A percentile compares a stretch with the other conserved stretches of the same genome.
Evolutionary conservation across 2,113 vertebrate genomes (phyloP).

Genomic region (Colaptes auratus): DNA sequence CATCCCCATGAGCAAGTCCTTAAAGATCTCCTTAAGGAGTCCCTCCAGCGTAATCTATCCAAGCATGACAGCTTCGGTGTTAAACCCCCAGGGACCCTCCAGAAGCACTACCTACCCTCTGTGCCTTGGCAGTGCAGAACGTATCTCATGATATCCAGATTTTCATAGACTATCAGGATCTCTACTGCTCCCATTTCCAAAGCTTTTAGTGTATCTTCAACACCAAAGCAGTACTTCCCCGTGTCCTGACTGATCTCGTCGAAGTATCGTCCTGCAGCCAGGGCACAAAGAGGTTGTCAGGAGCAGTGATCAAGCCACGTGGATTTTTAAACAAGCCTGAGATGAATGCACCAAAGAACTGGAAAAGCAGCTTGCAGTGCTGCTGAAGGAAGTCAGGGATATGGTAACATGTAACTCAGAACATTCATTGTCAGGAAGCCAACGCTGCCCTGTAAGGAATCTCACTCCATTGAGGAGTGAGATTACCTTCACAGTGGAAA

Average conservation of each 20-base stretch:
- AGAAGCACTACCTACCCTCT: constrained; percentile 78
- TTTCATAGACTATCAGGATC: constrained; percentile 99
- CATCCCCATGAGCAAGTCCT: neutral
- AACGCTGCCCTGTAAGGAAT: neutral
- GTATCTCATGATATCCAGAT: constrained; percentile 99
- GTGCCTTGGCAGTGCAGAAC: constrained; percentile 95
- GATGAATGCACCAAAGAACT: neutral
- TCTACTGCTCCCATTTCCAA: constrained; percentile 99
- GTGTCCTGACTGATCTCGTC: constrained; percentile 99
- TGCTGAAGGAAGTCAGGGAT: neutral
- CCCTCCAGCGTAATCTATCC: neutral
- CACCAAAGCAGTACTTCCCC: constrained; percentile 98
- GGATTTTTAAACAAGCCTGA: neutral
- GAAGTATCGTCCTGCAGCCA: constrained; percentile 91
- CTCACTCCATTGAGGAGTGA: neutral
- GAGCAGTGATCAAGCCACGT: fast-evolving
- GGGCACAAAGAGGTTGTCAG: neutral
- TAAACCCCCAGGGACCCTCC: neutral
- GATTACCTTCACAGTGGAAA: neutral
- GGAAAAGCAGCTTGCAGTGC: neutral
- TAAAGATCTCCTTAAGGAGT: neutral
- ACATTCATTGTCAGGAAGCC: neutral
- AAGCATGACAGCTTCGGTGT: neutral
- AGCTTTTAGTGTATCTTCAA: constrained; percentile 98
- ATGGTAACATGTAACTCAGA: neutral